Conservation (phyloP, 2,797 vertebrate genomes). For the Muscicapa comitata region DNA sequence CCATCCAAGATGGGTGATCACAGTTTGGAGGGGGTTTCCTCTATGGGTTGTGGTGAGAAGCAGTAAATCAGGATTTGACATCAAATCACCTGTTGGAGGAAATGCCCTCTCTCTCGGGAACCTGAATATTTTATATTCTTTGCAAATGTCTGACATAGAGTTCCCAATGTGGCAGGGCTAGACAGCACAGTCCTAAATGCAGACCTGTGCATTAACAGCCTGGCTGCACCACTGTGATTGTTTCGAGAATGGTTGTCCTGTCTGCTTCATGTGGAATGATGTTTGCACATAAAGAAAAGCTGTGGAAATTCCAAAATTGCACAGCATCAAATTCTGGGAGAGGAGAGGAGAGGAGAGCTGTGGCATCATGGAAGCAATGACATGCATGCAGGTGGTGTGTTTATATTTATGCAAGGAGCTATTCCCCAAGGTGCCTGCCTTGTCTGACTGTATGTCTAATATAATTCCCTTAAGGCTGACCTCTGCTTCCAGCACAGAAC, state of each 20-base stretch:
- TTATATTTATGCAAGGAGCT: background rate
- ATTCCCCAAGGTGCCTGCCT: slow-evolving; percentile 1
- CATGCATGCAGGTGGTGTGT: background rate
- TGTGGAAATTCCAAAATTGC: background rate
- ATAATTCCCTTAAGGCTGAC: slow-evolving; percentile 28
- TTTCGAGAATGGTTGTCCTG: background rate
- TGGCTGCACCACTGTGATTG: background rate
- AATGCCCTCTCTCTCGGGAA: background rate
- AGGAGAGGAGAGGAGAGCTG: background rate
- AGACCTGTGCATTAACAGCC: background rate
- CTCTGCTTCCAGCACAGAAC: background rate
- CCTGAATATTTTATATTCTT: background rate
- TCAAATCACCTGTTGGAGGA: background rate
- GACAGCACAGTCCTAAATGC: background rate
- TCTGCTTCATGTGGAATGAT: background rate
- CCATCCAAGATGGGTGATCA: background rate
- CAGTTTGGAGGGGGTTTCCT: background rate
- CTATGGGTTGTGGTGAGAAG: background rate
- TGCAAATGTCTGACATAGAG: background rate
- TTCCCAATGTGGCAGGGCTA: background rate
- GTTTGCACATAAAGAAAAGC: background rate
- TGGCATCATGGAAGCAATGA: background rate
- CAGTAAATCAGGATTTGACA: background rate
- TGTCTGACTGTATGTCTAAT: slow-evolving; percentile 25
- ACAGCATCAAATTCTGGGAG: background rate